Evolutionary conservation across 2,797 vertebrate genomes (phyloP), one percentile per base, ranked within the genome.

Genomic region (Malacoctenus gilli): DNA sequence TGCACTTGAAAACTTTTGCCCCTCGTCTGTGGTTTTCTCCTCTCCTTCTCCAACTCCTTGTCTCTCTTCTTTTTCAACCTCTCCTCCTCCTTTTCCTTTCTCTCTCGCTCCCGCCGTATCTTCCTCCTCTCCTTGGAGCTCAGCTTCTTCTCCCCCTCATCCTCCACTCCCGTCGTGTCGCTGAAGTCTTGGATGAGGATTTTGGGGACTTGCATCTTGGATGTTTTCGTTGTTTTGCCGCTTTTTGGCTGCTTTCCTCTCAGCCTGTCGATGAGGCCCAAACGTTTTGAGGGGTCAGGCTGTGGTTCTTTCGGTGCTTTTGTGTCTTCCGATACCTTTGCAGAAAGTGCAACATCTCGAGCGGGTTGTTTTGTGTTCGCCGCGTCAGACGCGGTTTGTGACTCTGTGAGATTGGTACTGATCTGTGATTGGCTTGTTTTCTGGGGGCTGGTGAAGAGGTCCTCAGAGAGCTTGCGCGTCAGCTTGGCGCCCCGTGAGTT

Each of bases 161-260:
- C 79, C 16, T 85, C 43, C 0, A 67, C 28, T 19, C 11, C 74
- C 4, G 32, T 56, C 11, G 46, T 55, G 4, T 91, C 87, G 13
- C 92, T 92, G 72, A 92, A 93, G 72, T 93, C 92, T 74, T 93
- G 91, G 70, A 93, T 90, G 47, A 93, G 48, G 55, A 93, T 93
- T 72, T 89, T 89, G 1, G 92, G 92, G 30, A 92, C 70, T 22
- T 81, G 74, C 31, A 88, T 65, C 79, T 89, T 91, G 30, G 75
- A 7, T 3, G 36, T 20, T 22, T 8, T 42, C 10, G 73, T 75
- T 11, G 23, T 46, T 7, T 75, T 79, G 13, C 42, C 23, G 28
- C 68, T 78, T 22, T 75, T 77, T 1, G 49, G 22, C 15, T 78
- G 72, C 43, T 89, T 85, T n/a, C 86, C 81, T 64, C 77, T 83